Evolutionary conservation across 2,888 invertebrate species (phyloP).

Genomic region (Apamea anceps): DNA sequence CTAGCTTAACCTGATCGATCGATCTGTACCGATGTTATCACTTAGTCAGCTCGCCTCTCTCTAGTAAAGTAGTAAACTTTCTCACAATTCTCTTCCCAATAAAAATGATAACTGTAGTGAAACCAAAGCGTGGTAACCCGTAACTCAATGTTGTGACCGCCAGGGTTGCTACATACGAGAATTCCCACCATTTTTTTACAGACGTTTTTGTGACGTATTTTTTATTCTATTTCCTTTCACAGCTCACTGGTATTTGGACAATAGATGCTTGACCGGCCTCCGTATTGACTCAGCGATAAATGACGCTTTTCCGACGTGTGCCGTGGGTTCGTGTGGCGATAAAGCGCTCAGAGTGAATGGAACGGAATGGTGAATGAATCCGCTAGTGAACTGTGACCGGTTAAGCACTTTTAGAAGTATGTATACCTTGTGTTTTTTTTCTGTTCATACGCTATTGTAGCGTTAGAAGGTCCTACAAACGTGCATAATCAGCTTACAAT

Average conservation of each 20-base stretch:
- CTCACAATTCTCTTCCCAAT: neutral
- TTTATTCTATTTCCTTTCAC: slow-evolving; percentile 68
- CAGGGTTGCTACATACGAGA: slow-evolving; percentile 55
- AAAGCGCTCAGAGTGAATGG: slow-evolving; percentile 22
- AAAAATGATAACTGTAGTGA: neutral
- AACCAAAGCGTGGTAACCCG: slow-evolving; percentile 58
- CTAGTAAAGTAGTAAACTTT: neutral
- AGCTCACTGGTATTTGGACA: slow-evolving; percentile 53
- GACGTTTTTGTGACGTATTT: slow-evolving; percentile 60
- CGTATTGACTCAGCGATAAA: slow-evolving; percentile 48
- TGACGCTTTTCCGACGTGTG: slow-evolving; percentile 32
- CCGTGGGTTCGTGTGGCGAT: neutral
- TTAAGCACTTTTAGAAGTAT: neutral
- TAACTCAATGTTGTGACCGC: slow-evolving; percentile 11
- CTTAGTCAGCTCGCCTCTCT: neutral
- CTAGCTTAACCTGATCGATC: neutral
- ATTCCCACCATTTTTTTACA: slow-evolving; percentile 62
- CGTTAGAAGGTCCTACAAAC: too few species aligned
- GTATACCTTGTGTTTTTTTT: neutral
- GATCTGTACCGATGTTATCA: neutral
- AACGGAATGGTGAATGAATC: slow-evolving; percentile 26
- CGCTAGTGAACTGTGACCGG: slow-evolving; percentile 14
- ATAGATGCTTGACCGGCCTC: slow-evolving; percentile 60
- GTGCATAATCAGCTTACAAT: too few species aligned
- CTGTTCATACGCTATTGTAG: too few species aligned